Conservation (phyloP, 2,113 vertebrate species). For the Gorsachius goisagi region DNA sequence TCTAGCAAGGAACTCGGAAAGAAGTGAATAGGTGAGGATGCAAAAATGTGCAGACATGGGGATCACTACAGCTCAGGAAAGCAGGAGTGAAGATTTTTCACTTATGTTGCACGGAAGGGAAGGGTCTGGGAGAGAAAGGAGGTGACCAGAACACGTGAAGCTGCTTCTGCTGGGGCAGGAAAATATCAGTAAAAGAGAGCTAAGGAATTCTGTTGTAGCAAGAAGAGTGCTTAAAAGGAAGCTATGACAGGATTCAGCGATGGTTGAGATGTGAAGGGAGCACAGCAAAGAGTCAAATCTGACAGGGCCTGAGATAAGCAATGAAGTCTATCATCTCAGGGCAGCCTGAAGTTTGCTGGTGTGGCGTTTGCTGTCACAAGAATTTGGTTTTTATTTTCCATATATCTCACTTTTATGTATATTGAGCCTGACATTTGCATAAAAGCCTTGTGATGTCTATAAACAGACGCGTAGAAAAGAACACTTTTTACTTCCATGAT, state of each 20-base stretch:
- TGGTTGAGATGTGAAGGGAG: not conserved
- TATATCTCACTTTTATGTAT: not conserved
- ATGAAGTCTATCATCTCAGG: not conserved
- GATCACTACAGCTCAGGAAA: not conserved
- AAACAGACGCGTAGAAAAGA: not conserved
- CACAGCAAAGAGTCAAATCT: not conserved
- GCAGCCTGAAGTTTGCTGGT: slow-evolving; percentile 13
- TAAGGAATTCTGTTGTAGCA: not conserved
- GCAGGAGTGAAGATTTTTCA: not conserved
- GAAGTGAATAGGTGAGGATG: not conserved
- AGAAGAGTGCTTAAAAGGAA: not conserved
- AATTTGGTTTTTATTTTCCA: slow-evolving; percentile 22
- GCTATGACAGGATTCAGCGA: not conserved
- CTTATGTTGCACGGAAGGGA: not conserved
- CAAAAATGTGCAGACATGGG: not conserved
- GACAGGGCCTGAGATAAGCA: not conserved
- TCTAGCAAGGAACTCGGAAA: not conserved
- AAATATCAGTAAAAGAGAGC: not conserved
- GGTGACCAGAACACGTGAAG: not conserved
- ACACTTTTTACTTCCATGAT: not conserved
- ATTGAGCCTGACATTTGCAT: slow-evolving; percentile 39
- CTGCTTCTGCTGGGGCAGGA: not conserved
- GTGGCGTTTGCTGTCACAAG: slow-evolving; percentile 28
- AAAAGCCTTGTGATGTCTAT: slow-evolving; percentile 7
- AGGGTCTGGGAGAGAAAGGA: not conserved